These are phyloP conservation scores for Sisyra nigra DNA, from an alignment of 2,888 invertebrate species.

Conservation along the genomic window DNA sequence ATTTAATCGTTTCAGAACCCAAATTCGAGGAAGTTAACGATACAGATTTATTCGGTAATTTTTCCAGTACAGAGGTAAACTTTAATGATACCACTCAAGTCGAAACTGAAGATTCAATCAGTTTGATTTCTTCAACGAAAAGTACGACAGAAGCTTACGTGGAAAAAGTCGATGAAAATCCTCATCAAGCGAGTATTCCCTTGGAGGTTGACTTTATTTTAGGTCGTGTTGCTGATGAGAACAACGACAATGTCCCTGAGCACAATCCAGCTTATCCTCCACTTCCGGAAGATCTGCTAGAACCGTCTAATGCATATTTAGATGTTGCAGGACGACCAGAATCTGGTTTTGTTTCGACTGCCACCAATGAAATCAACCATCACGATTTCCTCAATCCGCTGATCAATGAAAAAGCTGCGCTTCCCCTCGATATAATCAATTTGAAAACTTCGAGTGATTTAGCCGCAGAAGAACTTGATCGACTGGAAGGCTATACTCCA, in stretches of 20 bases:
- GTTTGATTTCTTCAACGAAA: too few relatives aligned
- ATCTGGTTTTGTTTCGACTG: not conserved
- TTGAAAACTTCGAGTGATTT: slow-evolving; percentile 17
- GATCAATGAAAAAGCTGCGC: slow-evolving; percentile 16
- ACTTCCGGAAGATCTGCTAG: slow-evolving; percentile 31
- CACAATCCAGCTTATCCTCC: slow-evolving; percentile 36
- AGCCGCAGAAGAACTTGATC: slow-evolving; percentile 8
- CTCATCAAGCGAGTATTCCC: too few relatives aligned
- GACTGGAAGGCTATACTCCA: not conserved
- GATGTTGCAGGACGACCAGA: not conserved
- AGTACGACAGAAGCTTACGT: too few relatives aligned
- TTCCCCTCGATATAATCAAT: slow-evolving; percentile 19
- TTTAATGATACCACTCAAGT: too few relatives aligned
- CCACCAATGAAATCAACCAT: too few relatives aligned
- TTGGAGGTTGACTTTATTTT: too few relatives aligned
- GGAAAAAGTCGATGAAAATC: too few relatives aligned
- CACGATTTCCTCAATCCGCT: slow-evolving; percentile 14
- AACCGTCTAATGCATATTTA: not conserved
- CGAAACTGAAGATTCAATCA: too few relatives aligned
- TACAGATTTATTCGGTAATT: too few relatives aligned
- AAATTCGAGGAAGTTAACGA: too few relatives aligned
- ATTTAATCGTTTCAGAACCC: too few relatives aligned
- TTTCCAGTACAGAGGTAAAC: too few relatives aligned
- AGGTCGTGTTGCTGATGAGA: not conserved
- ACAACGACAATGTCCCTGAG: slow-evolving; percentile 15